Evolutionary conservation across 2,888 invertebrate species (phyloP).

Genomic region (Callyntrura guangdongensis): DNA sequence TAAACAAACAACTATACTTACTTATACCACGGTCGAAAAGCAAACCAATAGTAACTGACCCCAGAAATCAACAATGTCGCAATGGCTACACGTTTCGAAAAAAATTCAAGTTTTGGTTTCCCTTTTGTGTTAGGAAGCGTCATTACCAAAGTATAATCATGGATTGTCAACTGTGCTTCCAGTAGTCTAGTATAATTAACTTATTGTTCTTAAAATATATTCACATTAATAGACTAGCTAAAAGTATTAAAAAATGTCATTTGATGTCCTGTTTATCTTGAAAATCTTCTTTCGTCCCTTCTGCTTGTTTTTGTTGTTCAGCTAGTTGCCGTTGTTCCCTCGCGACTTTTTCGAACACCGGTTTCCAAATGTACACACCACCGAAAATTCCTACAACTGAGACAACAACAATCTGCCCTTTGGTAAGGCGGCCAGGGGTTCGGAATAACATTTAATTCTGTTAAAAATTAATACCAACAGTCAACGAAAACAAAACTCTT

Average conservation of each 20-base stretch:
- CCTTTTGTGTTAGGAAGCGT: background rate
- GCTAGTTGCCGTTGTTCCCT: background rate
- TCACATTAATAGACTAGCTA: too few relatives aligned
- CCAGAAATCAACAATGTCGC: background rate
- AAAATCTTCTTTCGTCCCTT: background rate
- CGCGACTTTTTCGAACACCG: constrained; percentile 85
- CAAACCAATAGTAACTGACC: background rate
- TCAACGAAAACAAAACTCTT: too few relatives aligned
- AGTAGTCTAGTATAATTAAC: too few relatives aligned
- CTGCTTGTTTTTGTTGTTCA: background rate
- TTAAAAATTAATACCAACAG: background rate
- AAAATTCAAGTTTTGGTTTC: constrained; percentile 17
- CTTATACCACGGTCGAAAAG: background rate
- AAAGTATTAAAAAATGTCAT: too few relatives aligned
- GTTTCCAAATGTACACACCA: constrained; percentile 88
- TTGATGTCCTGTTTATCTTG: background rate
- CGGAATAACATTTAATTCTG: constrained; percentile 83
- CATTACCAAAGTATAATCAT: background rate
- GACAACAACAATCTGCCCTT: constrained; percentile 86
- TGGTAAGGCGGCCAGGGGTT: constrained; percentile 86
- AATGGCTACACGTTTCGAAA: background rate
- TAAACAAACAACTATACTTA: background rate
- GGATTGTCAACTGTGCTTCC: background rate
- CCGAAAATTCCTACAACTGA: constrained; percentile 87
- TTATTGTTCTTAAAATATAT: too few relatives aligned